phyloP scores from a whole-genome alignment of 2,113 vertebrate species.

The Astatoreochromis straeleni region DNA sequence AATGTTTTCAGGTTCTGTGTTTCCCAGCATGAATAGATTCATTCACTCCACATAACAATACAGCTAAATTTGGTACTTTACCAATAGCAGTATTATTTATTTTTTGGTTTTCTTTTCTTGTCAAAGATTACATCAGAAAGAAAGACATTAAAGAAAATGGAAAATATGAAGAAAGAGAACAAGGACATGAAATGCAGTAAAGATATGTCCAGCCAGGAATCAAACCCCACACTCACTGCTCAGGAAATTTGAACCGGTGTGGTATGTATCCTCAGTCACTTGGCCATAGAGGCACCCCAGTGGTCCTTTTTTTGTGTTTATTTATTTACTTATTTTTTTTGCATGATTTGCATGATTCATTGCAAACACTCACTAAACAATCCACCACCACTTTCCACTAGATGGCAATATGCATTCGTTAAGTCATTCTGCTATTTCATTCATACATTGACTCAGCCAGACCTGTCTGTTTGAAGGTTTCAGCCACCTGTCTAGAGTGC shows the following conservation, averaged over 20 bases:
- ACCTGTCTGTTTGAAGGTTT: slow-evolving; percentile 73
- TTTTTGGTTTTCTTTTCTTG: neutral
- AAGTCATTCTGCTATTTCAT: slow-evolving; percentile 11
- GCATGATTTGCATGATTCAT: neutral
- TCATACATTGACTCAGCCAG: slow-evolving; percentile 67
- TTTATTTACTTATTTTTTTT: neutral
- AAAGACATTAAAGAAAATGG: neutral
- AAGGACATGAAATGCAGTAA: neutral
- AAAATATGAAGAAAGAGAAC: neutral
- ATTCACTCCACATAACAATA: neutral
- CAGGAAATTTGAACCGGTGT: fast-evolving
- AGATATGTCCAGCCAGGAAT: neutral
- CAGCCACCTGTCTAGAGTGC: slow-evolving; percentile 70
- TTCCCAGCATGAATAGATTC: neutral
- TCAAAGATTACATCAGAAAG: neutral
- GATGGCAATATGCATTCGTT: neutral
- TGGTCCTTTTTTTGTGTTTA: neutral
- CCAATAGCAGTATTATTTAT: neutral
- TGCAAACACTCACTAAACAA: neutral
- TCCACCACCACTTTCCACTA: slow-evolving; percentile 5
- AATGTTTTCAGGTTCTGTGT: neutral
- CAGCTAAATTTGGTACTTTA: neutral
- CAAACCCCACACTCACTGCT: neutral
- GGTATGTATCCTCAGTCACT: neutral
- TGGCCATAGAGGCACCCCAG: neutral